Evolutionary conservation across 1,140 invertebrate genomes (phyloP).

Genomic region (Marisa cornuarietis): DNA sequence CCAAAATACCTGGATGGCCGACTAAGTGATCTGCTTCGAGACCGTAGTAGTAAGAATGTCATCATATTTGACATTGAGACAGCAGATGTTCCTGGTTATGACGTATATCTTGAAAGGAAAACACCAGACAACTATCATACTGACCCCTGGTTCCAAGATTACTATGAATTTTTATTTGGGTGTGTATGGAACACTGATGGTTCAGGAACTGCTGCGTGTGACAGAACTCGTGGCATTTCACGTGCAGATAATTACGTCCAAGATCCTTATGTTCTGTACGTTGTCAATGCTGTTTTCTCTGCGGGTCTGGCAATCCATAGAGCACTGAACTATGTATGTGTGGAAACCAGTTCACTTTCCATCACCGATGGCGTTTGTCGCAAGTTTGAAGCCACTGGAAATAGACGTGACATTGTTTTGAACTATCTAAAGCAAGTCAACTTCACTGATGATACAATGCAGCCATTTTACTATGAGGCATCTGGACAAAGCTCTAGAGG

Average conservation of each 20-base stretch:
- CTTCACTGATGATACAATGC: slow-evolving; percentile 56
- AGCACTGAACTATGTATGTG: slow-evolving; percentile 45
- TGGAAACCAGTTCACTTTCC: neutral
- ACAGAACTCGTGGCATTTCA: slow-evolving; percentile 36
- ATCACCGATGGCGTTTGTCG: slow-evolving; percentile 40
- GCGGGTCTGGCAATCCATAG: slow-evolving; percentile 53
- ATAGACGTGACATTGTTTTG: slow-evolving; percentile 48
- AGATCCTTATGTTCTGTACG: slow-evolving; percentile 60
- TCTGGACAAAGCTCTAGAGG: slow-evolving; percentile 58
- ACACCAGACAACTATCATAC: slow-evolving; percentile 57
- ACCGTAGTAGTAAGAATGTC: slow-evolving; percentile 40
- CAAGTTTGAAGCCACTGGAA: slow-evolving; percentile 46
- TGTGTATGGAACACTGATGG: slow-evolving; percentile 9
- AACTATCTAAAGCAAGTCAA: slow-evolving; percentile 40
- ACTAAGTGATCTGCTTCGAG: slow-evolving; percentile 69
- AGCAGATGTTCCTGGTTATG: slow-evolving; percentile 64
- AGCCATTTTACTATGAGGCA: slow-evolving; percentile 56
- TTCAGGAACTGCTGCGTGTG: slow-evolving; percentile 12
- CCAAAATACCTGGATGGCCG: slow-evolving; percentile 73
- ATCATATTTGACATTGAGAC: slow-evolving; percentile 66
- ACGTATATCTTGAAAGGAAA: slow-evolving; percentile 61
- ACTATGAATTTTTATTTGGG: slow-evolving; percentile 39
- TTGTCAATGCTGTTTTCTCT: slow-evolving; percentile 61
- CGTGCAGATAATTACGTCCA: slow-evolving; percentile 53
- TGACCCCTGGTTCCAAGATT: slow-evolving; percentile 69